These are phyloP conservation scores for Drosophila sp. DNA, from an alignment of 1,140 invertebrate genomes.

Conservation along the genomic window DNA sequence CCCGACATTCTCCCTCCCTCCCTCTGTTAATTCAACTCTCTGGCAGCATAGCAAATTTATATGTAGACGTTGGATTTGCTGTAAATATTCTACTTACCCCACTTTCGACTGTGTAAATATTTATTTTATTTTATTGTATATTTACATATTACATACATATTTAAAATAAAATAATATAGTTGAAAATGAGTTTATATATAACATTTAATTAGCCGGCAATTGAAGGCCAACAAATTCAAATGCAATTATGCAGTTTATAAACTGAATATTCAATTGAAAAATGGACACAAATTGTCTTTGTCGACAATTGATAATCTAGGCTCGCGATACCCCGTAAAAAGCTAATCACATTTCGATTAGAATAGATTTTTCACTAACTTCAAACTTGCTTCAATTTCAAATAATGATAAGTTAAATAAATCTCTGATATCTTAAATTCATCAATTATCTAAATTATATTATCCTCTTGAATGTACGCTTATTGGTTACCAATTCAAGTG, in stretches of 20 bases:
- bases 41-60: constrained; percentile 69
- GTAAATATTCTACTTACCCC: constrained; percentile 55
- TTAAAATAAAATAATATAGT: constrained; percentile 19
- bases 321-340: not conserved
- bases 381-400: no score
- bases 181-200: constrained; percentile 30
- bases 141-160: not conserved
- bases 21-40: constrained; percentile 49
- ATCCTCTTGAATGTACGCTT: not conserved
- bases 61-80: constrained; percentile 60
- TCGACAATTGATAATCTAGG: not conserved
- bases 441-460: no score
- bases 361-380: not conserved
- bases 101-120: constrained; percentile 17
- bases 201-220: constrained; percentile 38
- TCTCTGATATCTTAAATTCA: no score
- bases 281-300: not conserved
- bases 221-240: constrained; percentile 22
- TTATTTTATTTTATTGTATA: constrained; percentile 13
- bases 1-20: constrained; percentile 5
- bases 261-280: constrained; percentile 9
- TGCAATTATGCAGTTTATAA: constrained; percentile 40
- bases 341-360: not conserved
- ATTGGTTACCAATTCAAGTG: not conserved
- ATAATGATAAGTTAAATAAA: no score